Base-by-base conservation (phyloP, 1,140 invertebrate species). In the Bombus confusus region DNA sequence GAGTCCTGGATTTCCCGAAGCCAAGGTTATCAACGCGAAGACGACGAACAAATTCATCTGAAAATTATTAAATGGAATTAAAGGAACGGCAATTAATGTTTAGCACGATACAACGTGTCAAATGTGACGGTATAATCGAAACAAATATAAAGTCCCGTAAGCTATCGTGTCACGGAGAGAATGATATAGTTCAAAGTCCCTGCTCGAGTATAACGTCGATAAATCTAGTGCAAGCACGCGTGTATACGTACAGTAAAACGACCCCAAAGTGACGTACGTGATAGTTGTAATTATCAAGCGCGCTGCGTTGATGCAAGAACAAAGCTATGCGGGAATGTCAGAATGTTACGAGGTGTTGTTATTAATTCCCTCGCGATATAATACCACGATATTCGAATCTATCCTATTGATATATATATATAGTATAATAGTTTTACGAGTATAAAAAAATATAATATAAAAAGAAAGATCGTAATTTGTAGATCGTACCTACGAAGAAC, bases 1-100 rank as follows among this genome's bases (percentile, higher is more conserved):
- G 34, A 96, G 89, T 71, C 89, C 95, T 59, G 92, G 94, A 41
- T 91, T 78, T 80, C 93, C 85, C 77, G 62, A 88, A 86, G 37
- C 88, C 88, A 91, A 88, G 88, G 85, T 92, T 87, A 88, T 78
- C 87, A 88, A 86, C 84, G 92, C 87, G 90, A 87, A 31, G 57
- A 71, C 81, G 82, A 73, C 88, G 80, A 87, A 78, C 91, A 85
- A 91, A 93, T 91, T 91, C 90, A 92, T 93, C 93, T 94, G 80
- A 68, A 92, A 91, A 31, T 80, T 47, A 43, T 41, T 25, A 34
- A 31, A 25, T 0, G 3, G 1, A 78, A 8, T 25, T 18, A 43
- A 18, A 12, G 8, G n/a, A 3, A 28, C 0, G 6, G 37, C 0
- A 1, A 10, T 15, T n/a, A n/a, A 52, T 6, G 25, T 25, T 69